Evolutionary conservation across 2,888 invertebrate species (phyloP).

Genomic region (Caenorhabditis parvicauda): DNA sequence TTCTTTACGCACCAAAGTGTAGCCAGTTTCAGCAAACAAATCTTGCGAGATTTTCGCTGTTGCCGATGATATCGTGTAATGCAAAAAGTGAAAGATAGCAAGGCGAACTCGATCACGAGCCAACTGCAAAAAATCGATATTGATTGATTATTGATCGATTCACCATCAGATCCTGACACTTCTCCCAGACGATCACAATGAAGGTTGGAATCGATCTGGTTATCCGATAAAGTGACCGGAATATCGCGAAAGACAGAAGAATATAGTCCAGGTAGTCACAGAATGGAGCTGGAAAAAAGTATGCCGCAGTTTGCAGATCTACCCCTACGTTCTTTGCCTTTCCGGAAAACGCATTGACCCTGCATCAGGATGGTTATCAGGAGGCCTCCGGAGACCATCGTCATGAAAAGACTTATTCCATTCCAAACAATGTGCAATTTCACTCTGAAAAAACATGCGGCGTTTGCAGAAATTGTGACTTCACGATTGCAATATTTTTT

Average conservation of each 20-base stretch:
- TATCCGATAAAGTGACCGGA: slow-evolving; percentile 7
- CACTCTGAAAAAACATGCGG: no score
- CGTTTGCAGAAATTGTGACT: no score
- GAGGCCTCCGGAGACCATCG: not conserved
- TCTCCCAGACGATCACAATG: slow-evolving; percentile 7
- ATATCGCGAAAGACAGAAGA: no score
- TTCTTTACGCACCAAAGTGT: slow-evolving; percentile 7
- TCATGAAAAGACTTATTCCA: not conserved
- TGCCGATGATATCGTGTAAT: slow-evolving; percentile 10
- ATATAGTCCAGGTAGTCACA: no score
- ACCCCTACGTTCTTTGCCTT: no score
- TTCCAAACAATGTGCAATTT: no score
- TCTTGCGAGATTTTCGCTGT: slow-evolving; percentile 12
- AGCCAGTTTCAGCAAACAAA: slow-evolving; percentile 11
- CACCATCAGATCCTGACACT: slow-evolving; percentile 1
- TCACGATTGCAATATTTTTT: no score
- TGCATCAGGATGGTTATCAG: not conserved
- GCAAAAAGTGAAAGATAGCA: slow-evolving; percentile 19
- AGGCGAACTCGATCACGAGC: slow-evolving; percentile 22
- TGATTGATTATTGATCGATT: not conserved
- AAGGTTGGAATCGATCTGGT: slow-evolving; percentile 6
- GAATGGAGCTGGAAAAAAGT: no score
- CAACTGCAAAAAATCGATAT: slow-evolving; percentile 4
- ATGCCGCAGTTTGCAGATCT: no score
- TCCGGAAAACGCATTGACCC: no score